Evolutionary conservation across 2,888 invertebrate genomes (phyloP).

Genomic region (Lithophane semibrunnea): DNA sequence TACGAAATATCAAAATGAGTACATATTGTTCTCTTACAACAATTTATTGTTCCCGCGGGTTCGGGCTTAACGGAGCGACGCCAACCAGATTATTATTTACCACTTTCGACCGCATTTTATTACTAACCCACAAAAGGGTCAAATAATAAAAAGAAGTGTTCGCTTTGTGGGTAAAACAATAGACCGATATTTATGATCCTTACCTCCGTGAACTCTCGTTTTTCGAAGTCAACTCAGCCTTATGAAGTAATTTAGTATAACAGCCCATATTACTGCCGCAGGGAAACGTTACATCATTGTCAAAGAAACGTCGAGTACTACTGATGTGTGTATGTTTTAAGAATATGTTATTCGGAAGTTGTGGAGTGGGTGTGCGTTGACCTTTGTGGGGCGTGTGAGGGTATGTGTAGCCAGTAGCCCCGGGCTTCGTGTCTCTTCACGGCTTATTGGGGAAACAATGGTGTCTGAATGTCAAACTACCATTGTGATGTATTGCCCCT

Average conservation of each 20-base stretch:
- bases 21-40: conserved; percentile 69
- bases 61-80: conserved; percentile 69
- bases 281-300: conserved; percentile 60
- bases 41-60: conserved; percentile 73
- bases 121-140: conserved; percentile 75
- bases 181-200: conserved; percentile 73
- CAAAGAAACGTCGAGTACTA: conserved; percentile 53
- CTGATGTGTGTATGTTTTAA: conserved; percentile 60
- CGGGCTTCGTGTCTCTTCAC: conserved; percentile 50
- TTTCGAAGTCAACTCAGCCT: conserved; percentile 64
- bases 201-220: conserved; percentile 65
- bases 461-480: conserved; percentile 58
- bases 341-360: conserved; percentile 60
- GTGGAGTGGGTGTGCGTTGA: conserved; percentile 49
- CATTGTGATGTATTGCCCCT: conserved; percentile 45
- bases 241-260: conserved; percentile 65
- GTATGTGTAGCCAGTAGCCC: conserved; percentile 51
- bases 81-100: conserved; percentile 78
- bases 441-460: conserved; percentile 58
- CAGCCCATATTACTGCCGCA: conserved; percentile 52
- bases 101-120: conserved; percentile 78
- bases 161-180: conserved; percentile 74
- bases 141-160: conserved; percentile 77
- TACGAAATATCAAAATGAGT: conserved; percentile 73
- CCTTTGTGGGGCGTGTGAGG: conserved; percentile 53